phyloP scores from a whole-genome alignment of 2,888 invertebrate genomes.

The Drosophila acutilabella region DNA sequence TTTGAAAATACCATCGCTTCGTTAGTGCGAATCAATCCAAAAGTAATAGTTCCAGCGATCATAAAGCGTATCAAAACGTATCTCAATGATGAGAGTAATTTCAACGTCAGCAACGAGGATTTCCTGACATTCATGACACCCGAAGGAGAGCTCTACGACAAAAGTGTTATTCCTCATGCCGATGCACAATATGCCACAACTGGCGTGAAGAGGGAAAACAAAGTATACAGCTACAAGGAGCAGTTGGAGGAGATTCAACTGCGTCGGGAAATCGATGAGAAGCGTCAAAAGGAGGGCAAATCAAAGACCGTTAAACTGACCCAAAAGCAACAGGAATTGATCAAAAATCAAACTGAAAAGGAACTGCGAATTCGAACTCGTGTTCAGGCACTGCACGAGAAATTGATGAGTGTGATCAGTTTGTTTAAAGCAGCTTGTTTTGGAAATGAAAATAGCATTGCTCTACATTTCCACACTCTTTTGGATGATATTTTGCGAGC shows the following conservation, averaged over 20 bases:
- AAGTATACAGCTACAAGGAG: conserved; percentile 98
- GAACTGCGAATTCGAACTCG: conserved; percentile 91
- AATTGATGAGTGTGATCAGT: conserved; percentile 78
- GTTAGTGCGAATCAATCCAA: conserved; percentile 88
- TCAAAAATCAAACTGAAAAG: conserved; percentile 93
- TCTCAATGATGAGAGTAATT: conserved; percentile 88
- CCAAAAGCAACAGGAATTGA: conserved; percentile 96
- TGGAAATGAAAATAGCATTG: conserved; percentile 81
- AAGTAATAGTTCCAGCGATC: conserved; percentile 88
- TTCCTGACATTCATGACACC: conserved; percentile 93
- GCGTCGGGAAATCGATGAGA: conserved; percentile 96
- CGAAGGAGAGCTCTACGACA: conserved; percentile 96
- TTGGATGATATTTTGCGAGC: conserved; percentile 84
- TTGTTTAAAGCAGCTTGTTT: conserved; percentile 81
- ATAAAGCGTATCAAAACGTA: conserved; percentile 87
- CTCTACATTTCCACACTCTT: conserved; percentile 81
- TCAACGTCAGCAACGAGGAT: conserved; percentile 91
- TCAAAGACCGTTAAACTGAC: conserved; percentile 90
- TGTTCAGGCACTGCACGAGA: conserved; percentile 87
- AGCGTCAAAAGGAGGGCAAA: conserved; percentile 92
- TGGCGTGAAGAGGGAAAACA: conserved; percentile 96
- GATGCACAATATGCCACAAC: conserved; percentile 82
- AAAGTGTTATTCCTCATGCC: conserved; percentile 89
- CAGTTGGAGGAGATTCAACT: conserved; percentile 97
- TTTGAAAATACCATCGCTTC: conserved; percentile 91